phyloP scores from a whole-genome alignment of 2,888 invertebrate genomes.

The Rugalucina vietnamica region DNA sequence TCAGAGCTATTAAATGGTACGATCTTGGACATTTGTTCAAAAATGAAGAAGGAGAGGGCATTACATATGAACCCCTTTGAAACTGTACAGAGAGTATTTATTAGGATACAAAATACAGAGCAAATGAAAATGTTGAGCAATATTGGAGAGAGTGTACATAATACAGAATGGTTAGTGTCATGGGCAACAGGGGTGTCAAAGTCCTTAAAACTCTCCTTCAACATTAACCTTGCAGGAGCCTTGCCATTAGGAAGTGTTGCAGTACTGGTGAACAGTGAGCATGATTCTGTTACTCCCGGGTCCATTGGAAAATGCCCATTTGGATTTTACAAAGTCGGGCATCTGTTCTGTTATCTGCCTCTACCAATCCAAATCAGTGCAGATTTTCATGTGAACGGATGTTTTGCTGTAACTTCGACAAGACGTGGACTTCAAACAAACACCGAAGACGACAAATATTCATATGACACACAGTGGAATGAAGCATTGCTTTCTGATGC shows the following conservation, averaged over 20 bases:
- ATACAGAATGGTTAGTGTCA: constrained; percentile 47
- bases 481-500: constrained; percentile 56
- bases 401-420: constrained; percentile 76
- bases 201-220: constrained; percentile 5
- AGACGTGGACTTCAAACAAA: constrained; percentile 66
- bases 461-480: constrained; percentile 55
- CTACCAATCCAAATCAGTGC: constrained; percentile 72
- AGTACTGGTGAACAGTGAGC: constrained; percentile 2
- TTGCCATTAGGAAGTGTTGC: constrained; percentile 59
- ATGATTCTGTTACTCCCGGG: not conserved
- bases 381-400: constrained; percentile 79
- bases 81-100: not conserved
- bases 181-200: constrained; percentile 54
- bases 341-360: constrained; percentile 79
- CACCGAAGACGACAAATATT: constrained; percentile 71
- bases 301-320: constrained; percentile 19
- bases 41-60: not conserved
- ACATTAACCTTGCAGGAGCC: constrained; percentile 33
- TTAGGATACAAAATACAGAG: not conserved
- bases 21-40: not conserved
- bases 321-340: constrained; percentile 61
- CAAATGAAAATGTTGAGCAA: not conserved
- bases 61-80: not conserved
- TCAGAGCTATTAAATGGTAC: not conserved
- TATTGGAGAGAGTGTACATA: not conserved